Evolutionary conservation across 2,113 vertebrate species (phyloP).

Genomic region (Eurypyga helias): DNA sequence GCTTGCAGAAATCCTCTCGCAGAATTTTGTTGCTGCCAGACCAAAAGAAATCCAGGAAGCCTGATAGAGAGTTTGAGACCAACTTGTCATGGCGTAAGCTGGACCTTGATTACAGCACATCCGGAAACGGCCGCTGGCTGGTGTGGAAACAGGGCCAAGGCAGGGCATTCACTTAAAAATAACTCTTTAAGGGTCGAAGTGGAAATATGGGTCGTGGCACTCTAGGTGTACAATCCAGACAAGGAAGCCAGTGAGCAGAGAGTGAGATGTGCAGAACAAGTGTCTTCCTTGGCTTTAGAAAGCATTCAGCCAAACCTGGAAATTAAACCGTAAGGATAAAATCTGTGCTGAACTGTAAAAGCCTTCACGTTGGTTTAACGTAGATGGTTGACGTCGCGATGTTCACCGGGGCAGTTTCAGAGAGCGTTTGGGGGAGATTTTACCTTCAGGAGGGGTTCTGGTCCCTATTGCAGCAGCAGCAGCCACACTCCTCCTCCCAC

Average conservation of each 20-base stretch:
- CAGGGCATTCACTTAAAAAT: background rate
- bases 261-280: background rate
- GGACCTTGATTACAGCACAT: background rate
- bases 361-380: background rate
- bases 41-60: background rate
- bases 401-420: background rate
- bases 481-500: background rate
- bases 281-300: background rate
- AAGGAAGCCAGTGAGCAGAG: background rate
- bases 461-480: background rate
- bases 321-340: background rate
- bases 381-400: no score
- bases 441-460: background rate
- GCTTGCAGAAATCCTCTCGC: background rate
- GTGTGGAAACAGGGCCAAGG: background rate
- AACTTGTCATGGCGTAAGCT: accelerated
- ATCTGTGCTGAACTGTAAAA: background rate
- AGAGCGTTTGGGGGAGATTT: background rate
- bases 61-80: background rate
- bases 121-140: background rate
- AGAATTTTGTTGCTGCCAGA: background rate
- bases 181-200: background rate
- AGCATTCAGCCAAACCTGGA: background rate
- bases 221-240: background rate
- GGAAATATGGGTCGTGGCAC: background rate